Evolutionary conservation across 2,888 invertebrate genomes (phyloP).

Genomic region (Pseudococcus viburni): DNA sequence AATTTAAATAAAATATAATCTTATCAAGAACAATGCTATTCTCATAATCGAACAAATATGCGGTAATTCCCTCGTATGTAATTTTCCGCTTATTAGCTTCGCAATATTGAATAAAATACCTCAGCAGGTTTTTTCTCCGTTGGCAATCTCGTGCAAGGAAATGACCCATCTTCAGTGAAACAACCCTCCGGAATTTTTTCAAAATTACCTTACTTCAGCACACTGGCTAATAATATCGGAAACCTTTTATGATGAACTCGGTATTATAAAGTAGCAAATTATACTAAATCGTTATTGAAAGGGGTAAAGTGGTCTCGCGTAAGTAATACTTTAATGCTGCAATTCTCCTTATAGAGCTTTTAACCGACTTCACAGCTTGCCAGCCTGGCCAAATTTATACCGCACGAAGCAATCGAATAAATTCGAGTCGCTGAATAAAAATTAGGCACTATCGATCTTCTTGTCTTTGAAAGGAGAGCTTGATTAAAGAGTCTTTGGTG

Average conservation of each 20-base stretch:
- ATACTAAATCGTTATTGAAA: background rate
- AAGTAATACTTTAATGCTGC: background rate
- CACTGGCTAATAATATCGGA: background rate
- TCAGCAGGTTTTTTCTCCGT: background rate
- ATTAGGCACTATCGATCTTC: background rate
- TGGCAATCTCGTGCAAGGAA: background rate
- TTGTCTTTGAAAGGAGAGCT: background rate
- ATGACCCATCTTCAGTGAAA: background rate
- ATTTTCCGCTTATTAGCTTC: background rate
- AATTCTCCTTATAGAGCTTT: constrained; percentile 8
- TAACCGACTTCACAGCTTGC: background rate
- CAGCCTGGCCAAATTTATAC: background rate
- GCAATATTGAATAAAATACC: background rate
- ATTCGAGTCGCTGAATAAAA: constrained; percentile 18
- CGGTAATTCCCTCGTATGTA: background rate
- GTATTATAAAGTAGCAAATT: background rate
- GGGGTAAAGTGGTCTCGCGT: constrained; percentile 8
- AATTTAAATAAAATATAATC: too few relatives aligned
- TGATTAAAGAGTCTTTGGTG: background rate
- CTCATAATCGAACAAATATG: too few relatives aligned
- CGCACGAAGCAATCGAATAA: background rate
- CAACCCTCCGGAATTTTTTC: background rate
- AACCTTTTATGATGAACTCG: background rate
- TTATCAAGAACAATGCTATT: too few relatives aligned
- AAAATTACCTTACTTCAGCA: background rate